Evolutionary conservation across 2,797 vertebrate genomes (phyloP).

Genomic region (Coilia nasus): DNA sequence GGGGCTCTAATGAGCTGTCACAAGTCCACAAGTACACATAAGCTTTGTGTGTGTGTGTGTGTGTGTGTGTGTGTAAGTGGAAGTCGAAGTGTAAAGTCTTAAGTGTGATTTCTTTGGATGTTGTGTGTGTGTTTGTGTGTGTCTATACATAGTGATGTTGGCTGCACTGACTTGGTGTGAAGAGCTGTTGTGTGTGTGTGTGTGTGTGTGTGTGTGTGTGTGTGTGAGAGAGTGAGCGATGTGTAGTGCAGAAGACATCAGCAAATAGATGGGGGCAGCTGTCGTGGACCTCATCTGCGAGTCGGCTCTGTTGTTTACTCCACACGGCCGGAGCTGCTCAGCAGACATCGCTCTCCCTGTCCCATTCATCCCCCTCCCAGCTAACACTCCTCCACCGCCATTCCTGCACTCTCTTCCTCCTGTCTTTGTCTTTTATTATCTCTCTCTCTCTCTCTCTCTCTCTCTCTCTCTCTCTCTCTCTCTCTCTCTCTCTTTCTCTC

Average conservation of each 20-base stretch:
- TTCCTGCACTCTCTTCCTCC: neutral
- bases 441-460: neutral
- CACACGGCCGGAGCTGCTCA: conserved; percentile 19
- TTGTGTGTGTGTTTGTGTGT: neutral
- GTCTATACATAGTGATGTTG: too few species aligned
- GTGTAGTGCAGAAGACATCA: conserved; percentile 6
- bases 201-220: too few species aligned
- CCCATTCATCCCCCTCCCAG: conserved; percentile 3
- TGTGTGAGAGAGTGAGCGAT: neutral
- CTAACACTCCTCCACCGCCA: conserved; percentile 29
- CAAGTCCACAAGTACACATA: neutral
- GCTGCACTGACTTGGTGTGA: too few species aligned
- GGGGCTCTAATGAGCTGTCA: neutral
- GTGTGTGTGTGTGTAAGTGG: neutral
- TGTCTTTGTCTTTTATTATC: neutral
- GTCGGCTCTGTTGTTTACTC: conserved; percentile 33
- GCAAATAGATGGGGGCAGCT: conserved; percentile 41
- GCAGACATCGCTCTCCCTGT: conserved; percentile 28
- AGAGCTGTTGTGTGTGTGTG: too few species aligned
- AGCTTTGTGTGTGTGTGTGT: neutral
- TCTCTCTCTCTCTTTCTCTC: neutral
- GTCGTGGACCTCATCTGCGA: conserved; percentile 33
- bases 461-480: neutral
- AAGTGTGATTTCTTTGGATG: neutral
- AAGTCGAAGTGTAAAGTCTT: neutral